Evolutionary conservation across 2,888 invertebrate species (phyloP), one percentile per base, ranked within the genome.

Genomic region (Steinernema carpocapsae): DNA sequence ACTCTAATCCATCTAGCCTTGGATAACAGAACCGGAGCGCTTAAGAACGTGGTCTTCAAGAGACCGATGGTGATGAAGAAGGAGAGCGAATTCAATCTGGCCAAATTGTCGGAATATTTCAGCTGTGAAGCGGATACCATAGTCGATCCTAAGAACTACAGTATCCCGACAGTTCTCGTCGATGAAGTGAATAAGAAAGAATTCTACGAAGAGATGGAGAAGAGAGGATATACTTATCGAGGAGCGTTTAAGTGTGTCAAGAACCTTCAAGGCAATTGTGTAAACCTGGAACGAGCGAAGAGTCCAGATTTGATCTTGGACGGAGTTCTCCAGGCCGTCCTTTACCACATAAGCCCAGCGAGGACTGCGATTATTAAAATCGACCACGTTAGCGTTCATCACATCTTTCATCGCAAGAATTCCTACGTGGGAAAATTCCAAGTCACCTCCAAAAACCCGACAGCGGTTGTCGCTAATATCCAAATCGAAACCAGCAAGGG

Each of bases 1-100:
- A 64, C 64, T 1, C 32, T 64, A 7, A n/a, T 64, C 17, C 64
- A 64, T 32, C 32, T 64, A 1, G 64, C 64, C 1, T 19, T 64
- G 17, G 64, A 64, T 29, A 6, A 14, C 32, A 29, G 64, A 12
- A 26, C 64, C 1, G 64, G 64, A 10, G 64, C 64, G 29, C 32
- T 64, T 26, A 64, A 64, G 64, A 64, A 64, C 32, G 64, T 64
- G 4, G 64, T 29, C 17, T 64, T 64, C 64, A 64, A 64, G 32
- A 10, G 26, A 29, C 64, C 64, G 22, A 26, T 64, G 12, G 17
- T 37, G 7, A 1, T 64, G 32, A 64, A 22, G 26, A 64, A 26
- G 7, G 64, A 64, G 19, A 64, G 17, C 22, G 64, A 64, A 6
- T 26, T 64, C 29, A 64, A 64, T n/a, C 19, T 64, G 2, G 64